Evolutionary conservation across 2,113 vertebrate genomes (phyloP), one percentile per base, ranked within the genome.

Genomic region (Stegastes partitus): DNA sequence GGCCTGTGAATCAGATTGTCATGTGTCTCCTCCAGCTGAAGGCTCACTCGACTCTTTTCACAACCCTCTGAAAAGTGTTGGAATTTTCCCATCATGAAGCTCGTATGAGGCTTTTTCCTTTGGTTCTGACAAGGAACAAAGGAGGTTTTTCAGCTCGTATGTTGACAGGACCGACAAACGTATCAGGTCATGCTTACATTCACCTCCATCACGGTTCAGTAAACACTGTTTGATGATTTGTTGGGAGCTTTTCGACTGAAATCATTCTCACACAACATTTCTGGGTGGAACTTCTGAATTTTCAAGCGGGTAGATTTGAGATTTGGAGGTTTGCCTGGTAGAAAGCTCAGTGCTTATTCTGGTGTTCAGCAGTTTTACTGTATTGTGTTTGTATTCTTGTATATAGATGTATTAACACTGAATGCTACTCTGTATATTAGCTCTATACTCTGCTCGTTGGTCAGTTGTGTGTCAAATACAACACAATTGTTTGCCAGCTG

Each of bases 181-280:
- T 47, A 26, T 28, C 23, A 49, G 63, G 70, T 53, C 74, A 11
- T 42, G 56, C 53, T 68, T 42, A 42, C 63, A 53, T 64, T 59
- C 58, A 42, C 37, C 51, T 75, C 37, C 37, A 81, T 59, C 56
- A 54, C 23, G 64, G 34, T 28, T 75, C 55, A 58, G 74, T 67
- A 78, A 67, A 67, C 23, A 76, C 53, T 16, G 45, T 9, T 62
- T 16, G 19, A 77, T 59, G 59, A 71, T 77, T 82, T 71, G 62
- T 39, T 8, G 11, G 37, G 11, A 11, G 37, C 21, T 31, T 21
- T 56, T 21, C 49, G 55, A 21, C 34, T 59, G 12, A 54, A 42
- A 68, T 66, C 26, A 21, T 56, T 5, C 37, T 64, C 34, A 47
- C 15, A 28, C 11, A n/a, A 34, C 56, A 31, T 37, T 28, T 34